A percentile compares a stretch with the other conserved stretches of the same genome.
These are phyloP conservation scores for Cinara cedri DNA, from an alignment of 2,888 invertebrate species.

Conservation along the genomic window DNA sequence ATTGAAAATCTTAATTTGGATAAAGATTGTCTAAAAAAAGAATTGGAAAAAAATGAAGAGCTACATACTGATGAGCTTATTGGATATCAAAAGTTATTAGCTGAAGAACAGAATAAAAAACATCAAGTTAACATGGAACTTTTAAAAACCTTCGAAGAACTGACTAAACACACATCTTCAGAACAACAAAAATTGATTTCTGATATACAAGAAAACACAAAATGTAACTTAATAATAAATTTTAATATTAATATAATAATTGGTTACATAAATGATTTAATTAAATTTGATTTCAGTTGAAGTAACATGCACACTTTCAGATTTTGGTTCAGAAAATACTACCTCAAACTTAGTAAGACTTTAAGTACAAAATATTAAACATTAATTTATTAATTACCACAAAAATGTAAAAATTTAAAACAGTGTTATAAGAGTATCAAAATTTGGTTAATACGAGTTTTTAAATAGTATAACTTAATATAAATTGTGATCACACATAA, in stretches of 20 bases:
- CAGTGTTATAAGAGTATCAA: too few species aligned
- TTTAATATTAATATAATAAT: neutral
- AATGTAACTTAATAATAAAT: slow-evolving; percentile 17
- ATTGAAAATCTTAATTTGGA: slow-evolving; percentile 44
- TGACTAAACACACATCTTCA: slow-evolving; percentile 28
- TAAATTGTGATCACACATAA: too few species aligned
- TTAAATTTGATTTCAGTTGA: slow-evolving; percentile 36
- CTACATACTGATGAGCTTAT: slow-evolving; percentile 12
- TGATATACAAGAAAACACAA: slow-evolving; percentile 37
- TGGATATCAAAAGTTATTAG: slow-evolving; percentile 38
- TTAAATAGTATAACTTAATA: too few species aligned
- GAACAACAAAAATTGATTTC: slow-evolving; percentile 36
- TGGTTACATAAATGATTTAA: neutral
- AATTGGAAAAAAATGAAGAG: slow-evolving; percentile 34
- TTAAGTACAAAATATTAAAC: neutral
- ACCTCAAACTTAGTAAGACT: neutral
- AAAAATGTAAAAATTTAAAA: too few species aligned
- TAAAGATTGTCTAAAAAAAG: slow-evolving; percentile 27
- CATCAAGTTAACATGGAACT: slow-evolving; percentile 44
- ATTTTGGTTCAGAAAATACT: slow-evolving; percentile 30
- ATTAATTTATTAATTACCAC: too few species aligned
- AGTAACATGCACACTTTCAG: slow-evolving; percentile 34
- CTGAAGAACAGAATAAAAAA: slow-evolving; percentile 48
- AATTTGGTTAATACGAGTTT: too few species aligned
- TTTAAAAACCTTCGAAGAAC: slow-evolving; percentile 41